Percentiles rank a stretch among this genome's conserved stretches.
phyloP scores from a whole-genome alignment of 2,113 vertebrate genomes.

The Martes martes region DNA sequence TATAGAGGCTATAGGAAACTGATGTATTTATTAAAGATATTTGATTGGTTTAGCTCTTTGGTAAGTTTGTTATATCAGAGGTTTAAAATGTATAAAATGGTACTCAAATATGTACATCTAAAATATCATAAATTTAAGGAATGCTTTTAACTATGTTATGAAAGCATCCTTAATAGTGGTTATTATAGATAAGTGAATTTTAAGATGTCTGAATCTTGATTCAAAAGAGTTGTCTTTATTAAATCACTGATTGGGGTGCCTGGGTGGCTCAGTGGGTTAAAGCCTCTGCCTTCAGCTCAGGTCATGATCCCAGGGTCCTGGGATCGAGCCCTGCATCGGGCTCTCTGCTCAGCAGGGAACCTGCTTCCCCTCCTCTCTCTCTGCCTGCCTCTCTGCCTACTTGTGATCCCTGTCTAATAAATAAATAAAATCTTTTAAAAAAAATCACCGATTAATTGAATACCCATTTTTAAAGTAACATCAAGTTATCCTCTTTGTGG shows the following conservation, averaged over 20 bases:
- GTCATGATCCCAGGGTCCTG: too few relatives aligned
- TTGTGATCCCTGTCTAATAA: too few relatives aligned
- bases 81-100: neutral
- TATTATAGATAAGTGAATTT: neutral
- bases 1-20: neutral
- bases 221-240: neutral
- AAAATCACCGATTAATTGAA: neutral
- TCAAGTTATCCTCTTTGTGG: neutral
- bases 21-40: neutral
- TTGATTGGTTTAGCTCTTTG: neutral
- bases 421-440: too few relatives aligned
- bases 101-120: neutral
- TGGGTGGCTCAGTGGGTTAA: too few relatives aligned
- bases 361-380: too few relatives aligned
- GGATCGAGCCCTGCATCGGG: too few relatives aligned
- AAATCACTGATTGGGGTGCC: neutral
- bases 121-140: neutral
- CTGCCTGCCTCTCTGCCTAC: too few relatives aligned
- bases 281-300: too few relatives aligned
- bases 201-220: neutral
- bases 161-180: neutral
- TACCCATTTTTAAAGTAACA: neutral
- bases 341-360: too few relatives aligned
- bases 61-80: neutral
- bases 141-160: neutral